Conservation (phyloP, 2,888 invertebrate genomes). For the Sinotaia quadrata region DNA sequence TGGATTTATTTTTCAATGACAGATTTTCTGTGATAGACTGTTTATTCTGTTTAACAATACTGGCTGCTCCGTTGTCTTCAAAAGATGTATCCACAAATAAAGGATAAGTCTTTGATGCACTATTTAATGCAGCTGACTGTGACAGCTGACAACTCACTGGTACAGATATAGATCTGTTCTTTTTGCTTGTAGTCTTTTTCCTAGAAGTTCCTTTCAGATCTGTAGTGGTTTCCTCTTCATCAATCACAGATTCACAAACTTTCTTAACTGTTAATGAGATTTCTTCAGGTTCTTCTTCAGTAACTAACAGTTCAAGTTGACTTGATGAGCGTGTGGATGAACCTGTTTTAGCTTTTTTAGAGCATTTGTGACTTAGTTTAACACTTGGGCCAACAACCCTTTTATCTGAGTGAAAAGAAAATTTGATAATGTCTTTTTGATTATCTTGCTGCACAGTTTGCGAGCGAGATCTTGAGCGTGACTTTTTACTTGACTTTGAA, state of each 20-base stretch:
- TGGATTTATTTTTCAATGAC: too few species aligned
- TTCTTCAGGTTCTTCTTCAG: slow-evolving; percentile 1
- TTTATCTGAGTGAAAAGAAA: not conserved
- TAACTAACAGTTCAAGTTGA: slow-evolving; percentile 10
- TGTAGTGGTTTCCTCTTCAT: slow-evolving; percentile 9
- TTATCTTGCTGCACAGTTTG: not conserved
- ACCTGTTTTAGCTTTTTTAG: slow-evolving; percentile 21
- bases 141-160: too few species aligned
- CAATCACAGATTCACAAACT: slow-evolving; percentile 11
- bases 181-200: slow-evolving; percentile 11
- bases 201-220: slow-evolving; percentile 1
- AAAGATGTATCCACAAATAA: too few species aligned
- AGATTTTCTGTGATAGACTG: too few species aligned
- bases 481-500: slow-evolving; percentile 18
- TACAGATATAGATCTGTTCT: too few species aligned
- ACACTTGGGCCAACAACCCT: not conserved
- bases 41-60: too few species aligned
- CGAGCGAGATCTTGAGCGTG: slow-evolving; percentile 20
- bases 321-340: not conserved
- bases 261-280: not conserved
- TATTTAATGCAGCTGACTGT: too few species aligned
- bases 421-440: not conserved
- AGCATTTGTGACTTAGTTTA: slow-evolving; percentile 17
- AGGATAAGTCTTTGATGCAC: too few species aligned
- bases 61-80: too few species aligned